phyloP scores from a whole-genome alignment of 1,140 invertebrate genomes.

The Pogonomyrmex barbatus region DNA sequence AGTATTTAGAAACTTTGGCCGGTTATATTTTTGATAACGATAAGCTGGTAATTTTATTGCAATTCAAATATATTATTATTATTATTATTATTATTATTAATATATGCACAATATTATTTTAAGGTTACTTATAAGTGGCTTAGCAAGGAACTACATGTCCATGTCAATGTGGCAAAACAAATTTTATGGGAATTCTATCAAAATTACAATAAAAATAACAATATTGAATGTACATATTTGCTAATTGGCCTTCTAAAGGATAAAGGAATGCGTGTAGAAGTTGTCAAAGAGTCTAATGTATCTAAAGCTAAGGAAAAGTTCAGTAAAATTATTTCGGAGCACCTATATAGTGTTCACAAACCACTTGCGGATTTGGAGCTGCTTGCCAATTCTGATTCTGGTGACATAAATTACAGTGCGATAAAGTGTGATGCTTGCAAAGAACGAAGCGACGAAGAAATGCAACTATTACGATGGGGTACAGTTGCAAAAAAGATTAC shows the following conservation, averaged over 20 bases:
- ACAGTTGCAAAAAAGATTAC: not conserved
- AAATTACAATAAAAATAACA: constrained; percentile 74
- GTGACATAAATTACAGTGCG: constrained; percentile 79
- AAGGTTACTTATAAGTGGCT: constrained; percentile 85
- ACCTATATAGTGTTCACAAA: constrained; percentile 85
- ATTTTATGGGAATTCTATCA: constrained; percentile 81
- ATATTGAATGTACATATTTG: constrained; percentile 79
- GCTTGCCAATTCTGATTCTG: constrained; percentile 76
- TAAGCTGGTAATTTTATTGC: constrained; percentile 75
- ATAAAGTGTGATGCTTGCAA: constrained; percentile 80
- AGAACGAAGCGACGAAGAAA: constrained; percentile 76
- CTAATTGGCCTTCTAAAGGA: constrained; percentile 81
- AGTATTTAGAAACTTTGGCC: constrained; percentile 72
- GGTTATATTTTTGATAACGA: constrained; percentile 79
- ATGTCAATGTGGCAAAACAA: constrained; percentile 83
- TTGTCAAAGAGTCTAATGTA: constrained; percentile 79
- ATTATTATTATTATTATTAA: constrained; percentile 12
- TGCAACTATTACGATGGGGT: constrained; percentile 69
- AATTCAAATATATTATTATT: not conserved
- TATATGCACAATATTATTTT: constrained; percentile 52
- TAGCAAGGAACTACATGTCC: constrained; percentile 82
- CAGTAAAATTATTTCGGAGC: constrained; percentile 80
- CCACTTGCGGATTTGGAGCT: constrained; percentile 78
- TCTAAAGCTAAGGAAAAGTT: constrained; percentile 79
- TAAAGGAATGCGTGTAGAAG: constrained; percentile 80